Base-by-base conservation (phyloP, 2,888 invertebrate genomes). In the Sarcophaga subvicina region DNA sequence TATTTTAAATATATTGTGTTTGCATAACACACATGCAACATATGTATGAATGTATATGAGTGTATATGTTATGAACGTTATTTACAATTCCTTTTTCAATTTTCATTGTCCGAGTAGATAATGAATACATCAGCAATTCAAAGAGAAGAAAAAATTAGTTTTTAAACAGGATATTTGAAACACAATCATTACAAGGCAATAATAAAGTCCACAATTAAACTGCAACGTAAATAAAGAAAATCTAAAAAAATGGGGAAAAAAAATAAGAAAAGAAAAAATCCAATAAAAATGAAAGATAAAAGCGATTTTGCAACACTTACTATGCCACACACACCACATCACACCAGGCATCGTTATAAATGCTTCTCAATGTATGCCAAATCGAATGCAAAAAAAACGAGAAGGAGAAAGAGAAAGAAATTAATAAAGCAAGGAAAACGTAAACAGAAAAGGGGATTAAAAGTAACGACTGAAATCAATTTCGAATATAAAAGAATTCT, bases 81-180 rank as follows among this genome's bases (percentile, higher is more conserved):
- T 37, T 37, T 37, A 37, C 37, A 37, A 37, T 10, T 37, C 37
- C 4, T 37, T 37, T 37, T 37, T 37, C 10, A 37, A 37, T 37
- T 37, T 37, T 8, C 37, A 37, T 37, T 37, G 10, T 0, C 37
- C 8, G 2, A 37, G 37, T 37, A 10, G 37, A 8, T 37, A 37
- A 37, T 37, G 37, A 37, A 37, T 10, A 37, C 37, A 37, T 37
- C 37, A 37, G 37, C 37, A 37, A 37, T 10, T 37, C 2, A 37
- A 37, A 10, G 2, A 37, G 8, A 37, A 0, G 10, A 37, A 37
- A 37, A 37, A 37, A 37, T 10, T 14, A 14, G n/a, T 71, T 72
- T 66, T 47, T 59, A 60, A 85, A 64, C 69, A 72, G 80, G 85
- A 85, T 59, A 80, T 73, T 75, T 47, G 25, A 85, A 85, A 81